A percentile compares a stretch with the other conserved stretches of the same genome.
Evolutionary conservation across 1,140 invertebrate genomes (phyloP).

Genomic region (Diuraphis noxia): DNA sequence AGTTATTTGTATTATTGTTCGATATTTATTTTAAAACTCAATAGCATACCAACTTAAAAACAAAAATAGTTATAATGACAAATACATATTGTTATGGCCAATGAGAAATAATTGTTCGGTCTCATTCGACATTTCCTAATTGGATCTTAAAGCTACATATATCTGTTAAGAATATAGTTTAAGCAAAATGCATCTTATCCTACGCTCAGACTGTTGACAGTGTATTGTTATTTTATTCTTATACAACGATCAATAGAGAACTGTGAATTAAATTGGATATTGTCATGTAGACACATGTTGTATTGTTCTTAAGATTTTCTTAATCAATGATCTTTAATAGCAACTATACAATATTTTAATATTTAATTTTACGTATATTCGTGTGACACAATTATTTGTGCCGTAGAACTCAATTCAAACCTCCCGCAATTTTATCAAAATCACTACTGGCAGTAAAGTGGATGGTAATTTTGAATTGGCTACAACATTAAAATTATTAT

Average conservation of each 20-base stretch:
- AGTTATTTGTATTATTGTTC: background rate
- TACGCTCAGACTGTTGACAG: background rate
- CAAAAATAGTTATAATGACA: conserved; percentile 11
- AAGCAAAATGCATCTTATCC: background rate
- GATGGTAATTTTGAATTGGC: background rate
- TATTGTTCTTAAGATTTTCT: background rate
- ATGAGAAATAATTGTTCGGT: background rate
- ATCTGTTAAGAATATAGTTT: background rate
- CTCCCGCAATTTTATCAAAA: background rate
- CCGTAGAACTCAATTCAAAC: background rate
- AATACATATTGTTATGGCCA: background rate
- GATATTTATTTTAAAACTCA: background rate
- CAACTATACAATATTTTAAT: background rate
- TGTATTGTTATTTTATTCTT: background rate
- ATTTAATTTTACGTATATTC: background rate
- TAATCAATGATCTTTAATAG: background rate
- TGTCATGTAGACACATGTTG: background rate
- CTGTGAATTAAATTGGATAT: background rate
- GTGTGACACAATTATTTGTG: background rate
- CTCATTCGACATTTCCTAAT: background rate
- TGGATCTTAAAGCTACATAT: background rate
- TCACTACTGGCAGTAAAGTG: background rate
- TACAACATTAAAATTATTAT: background rate
- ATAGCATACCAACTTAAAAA: background rate
- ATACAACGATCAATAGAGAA: background rate